Evolutionary conservation across 64 coral and sea anemone species (phyloP), one percentile per base, ranked within the genome.

Genomic region (Astreopora myriophthalma): DNA sequence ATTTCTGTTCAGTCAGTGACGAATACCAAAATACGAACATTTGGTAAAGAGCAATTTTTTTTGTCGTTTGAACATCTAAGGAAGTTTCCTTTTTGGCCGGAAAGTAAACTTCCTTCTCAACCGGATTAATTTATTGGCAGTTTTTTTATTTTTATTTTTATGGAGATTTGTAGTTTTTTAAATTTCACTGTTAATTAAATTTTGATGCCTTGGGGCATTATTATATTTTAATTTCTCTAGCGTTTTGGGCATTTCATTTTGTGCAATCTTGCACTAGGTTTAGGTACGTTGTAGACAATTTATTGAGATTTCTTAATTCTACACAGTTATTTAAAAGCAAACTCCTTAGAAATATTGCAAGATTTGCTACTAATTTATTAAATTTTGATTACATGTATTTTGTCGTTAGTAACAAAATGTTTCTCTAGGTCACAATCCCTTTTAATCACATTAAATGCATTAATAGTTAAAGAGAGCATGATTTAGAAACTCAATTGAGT

Each of bases 181-280:
- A n/a, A 9, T 83, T 35, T 36, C 8, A 61, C 16, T 64, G 79
- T 65, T 83, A 22, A 65, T 83, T 63, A 64, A 65, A 64, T 83
- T 83, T 11, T 64, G 23, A 83, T 29, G 77, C 35, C 23, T 65
- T 19, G 10, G 31, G 57, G 20, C 20, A 9, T 40, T n/a, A n/a
- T n/a, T n/a, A n/a, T n/a, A n/a, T n/a, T n/a, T 28, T 60, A 1
- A 0, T 24, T 27, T 66, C 6, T 66, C 19, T 24, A 12, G 1
- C n/a, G 5, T 22, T 75, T 40, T 25, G 39, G 0, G 1, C 19
- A 75, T 24, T 75, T 75, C 72, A 12, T 71, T 71, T n/a, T 46
- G 11, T 46, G 28, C 14, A 71, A 16, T 71, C 68, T 34, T 71
- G 2, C 28, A 71, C 1, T 71, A n/a, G n/a, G n/a, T n/a, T n/a